Percentiles rank a stretch among this genome's conserved stretches.
phyloP scores from a whole-genome alignment of 2,113 vertebrate genomes.

The Urocynchramus pylzowi region DNA sequence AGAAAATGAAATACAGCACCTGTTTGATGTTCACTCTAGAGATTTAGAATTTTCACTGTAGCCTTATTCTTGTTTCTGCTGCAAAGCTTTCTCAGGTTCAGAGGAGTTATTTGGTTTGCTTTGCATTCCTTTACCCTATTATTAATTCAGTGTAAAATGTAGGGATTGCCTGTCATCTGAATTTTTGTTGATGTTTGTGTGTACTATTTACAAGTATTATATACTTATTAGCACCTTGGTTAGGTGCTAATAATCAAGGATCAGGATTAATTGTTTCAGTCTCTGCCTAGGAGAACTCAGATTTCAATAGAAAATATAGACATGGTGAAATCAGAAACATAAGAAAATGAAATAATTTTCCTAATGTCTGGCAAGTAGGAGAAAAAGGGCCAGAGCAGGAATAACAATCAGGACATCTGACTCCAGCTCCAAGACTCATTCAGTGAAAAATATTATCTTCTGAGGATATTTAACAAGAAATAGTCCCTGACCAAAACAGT shows the following conservation, averaged over 20 bases:
- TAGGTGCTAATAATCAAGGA: background rate
- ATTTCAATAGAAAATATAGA: background rate
- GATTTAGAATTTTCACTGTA: slow-evolving; percentile 7
- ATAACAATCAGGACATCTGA: background rate
- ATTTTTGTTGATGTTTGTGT: background rate
- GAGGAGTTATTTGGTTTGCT: background rate
- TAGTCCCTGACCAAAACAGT: background rate
- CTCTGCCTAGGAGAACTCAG: background rate
- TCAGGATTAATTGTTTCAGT: background rate
- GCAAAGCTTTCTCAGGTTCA: background rate
- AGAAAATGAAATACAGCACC: slow-evolving; percentile 27
- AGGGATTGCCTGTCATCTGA: background rate
- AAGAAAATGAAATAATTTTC: background rate
- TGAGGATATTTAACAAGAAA: background rate
- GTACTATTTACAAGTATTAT: background rate
- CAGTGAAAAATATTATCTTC: background rate
- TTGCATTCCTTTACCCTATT: background rate
- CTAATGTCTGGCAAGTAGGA: background rate
- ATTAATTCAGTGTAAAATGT: background rate
- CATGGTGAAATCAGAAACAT: background rate
- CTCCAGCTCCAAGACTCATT: background rate
- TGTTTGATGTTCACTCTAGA: slow-evolving; percentile 8
- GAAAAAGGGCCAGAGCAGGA: background rate
- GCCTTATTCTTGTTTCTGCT: background rate
- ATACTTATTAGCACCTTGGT: background rate